Percentiles rank a stretch among this genome's conserved stretches.
phyloP scores from a whole-genome alignment of 2,888 invertebrate species.

The Cephus pulcher region DNA sequence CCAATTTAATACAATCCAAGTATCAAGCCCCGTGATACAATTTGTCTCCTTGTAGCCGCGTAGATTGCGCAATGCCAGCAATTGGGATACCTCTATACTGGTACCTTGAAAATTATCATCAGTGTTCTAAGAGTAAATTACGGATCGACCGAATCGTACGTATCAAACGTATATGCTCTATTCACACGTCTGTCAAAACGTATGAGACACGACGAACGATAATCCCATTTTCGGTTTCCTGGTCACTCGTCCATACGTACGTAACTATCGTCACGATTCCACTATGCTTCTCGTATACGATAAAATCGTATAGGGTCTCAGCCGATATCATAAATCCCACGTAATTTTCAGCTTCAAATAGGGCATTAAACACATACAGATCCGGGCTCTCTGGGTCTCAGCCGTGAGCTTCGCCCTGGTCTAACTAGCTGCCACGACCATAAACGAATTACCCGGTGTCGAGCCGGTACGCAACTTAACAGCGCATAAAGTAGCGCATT shows the following conservation, averaged over 20 bases:
- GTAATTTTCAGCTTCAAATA: neutral
- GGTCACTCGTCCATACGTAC: neutral
- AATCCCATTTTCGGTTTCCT: neutral
- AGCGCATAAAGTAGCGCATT: neutral
- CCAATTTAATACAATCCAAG: conserved; percentile 29
- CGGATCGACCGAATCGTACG: neutral
- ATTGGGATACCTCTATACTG: neutral
- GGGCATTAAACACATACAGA: neutral
- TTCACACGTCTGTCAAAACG: neutral
- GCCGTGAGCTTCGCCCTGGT: neutral
- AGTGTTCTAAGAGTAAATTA: neutral
- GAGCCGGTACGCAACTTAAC: neutral
- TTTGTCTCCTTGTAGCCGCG: conserved; percentile 10
- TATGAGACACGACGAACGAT: neutral
- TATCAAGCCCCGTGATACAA: conserved; percentile 16
- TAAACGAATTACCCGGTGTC: neutral
- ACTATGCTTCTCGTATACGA: neutral
- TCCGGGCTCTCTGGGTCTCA: neutral
- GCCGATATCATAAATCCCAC: neutral
- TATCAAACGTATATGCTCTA: neutral
- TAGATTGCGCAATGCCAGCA: neutral
- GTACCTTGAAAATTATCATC: neutral
- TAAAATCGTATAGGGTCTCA: neutral
- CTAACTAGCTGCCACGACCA: neutral
- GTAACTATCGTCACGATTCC: neutral